Evolutionary conservation across 2,888 invertebrate genomes (phyloP), one percentile per base, ranked within the genome.

Genomic region (Amphipyra berbera): DNA sequence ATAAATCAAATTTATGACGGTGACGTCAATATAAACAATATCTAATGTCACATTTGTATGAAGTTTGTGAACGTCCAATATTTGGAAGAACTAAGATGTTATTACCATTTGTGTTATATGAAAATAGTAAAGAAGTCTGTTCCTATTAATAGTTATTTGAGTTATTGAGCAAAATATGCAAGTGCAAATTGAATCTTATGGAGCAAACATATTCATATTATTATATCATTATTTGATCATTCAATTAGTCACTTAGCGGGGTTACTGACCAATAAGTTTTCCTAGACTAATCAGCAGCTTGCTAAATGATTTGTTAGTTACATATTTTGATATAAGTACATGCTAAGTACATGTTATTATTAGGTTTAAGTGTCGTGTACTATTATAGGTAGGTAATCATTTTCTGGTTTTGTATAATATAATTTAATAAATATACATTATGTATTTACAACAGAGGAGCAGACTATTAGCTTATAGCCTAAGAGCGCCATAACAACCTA

Each of bases 1-100:
- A 75, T 81, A 72, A 71, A 81, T 81, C 75, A 68, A 76, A 56
- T 81, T 78, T 76, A 78, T 74, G 68, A 63, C 41, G 59, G 63
- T 61, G 60, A 57, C 64, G 66, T 67, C 66, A 64, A 69, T 72
- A 65, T 76, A 69, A 77, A 76, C 72, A 71, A 78, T 76, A 63
- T 76, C 68, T 73, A 58, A 71, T 74, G 57, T 71, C 64, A 61
- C 56, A 67, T 79, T 76, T 64, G 57, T 69, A 71, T 59, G 63
- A 65, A 62, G 60, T 64, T 66, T 67, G 61, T 60, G 67, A 64
- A 54, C 61, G 59, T 57, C 44, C 49, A 61, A 76, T 71, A 61
- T 76, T 71, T 56, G 41, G 41, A 61, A 30, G 50, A 50, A 61
- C 49, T 59, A 46, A n/a, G 10, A 60, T 55, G 9, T 58, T 44